Conservation (phyloP, 2,113 vertebrate genomes). For the Blennius ocellaris region DNA sequence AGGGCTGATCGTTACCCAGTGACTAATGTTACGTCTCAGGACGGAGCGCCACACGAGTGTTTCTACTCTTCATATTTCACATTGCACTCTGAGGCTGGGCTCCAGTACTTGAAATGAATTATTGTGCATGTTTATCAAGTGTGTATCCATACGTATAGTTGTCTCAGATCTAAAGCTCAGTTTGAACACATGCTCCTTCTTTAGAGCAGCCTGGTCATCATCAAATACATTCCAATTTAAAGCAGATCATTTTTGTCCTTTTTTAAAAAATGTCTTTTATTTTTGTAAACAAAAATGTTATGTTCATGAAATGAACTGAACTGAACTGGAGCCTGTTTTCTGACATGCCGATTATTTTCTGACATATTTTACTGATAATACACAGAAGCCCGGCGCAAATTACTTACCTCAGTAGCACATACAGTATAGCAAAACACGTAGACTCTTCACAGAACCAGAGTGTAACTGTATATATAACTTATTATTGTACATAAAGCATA, state of each 20-base stretch:
- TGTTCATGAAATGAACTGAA: conserved; percentile 42
- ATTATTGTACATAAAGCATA: conserved; percentile 86
- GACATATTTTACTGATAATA: conserved; percentile 40
- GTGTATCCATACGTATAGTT: conserved; percentile 20
- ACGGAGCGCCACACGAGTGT: conserved; percentile 25
- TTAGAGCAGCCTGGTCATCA: conserved; percentile 9
- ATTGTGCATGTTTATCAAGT: conserved; percentile 53
- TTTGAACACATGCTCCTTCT: not conserved
- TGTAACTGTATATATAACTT: conserved; percentile 87
- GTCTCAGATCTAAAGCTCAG: not conserved
- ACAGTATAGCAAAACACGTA: conserved; percentile 51
- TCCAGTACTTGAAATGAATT: conserved; percentile 66
- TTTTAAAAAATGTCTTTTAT: conserved; percentile 36
- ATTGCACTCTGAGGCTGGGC: conserved; percentile 69
- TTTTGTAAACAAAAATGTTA: conserved; percentile 44
- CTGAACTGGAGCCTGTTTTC: conserved; percentile 44
- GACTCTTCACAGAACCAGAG: conserved; percentile 60
- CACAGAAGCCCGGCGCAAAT: conserved; percentile 67
- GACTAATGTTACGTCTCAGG: conserved; percentile 39
- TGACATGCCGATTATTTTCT: conserved; percentile 31
- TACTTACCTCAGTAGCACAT: conserved; percentile 77
- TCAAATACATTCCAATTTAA: conserved; percentile 22
- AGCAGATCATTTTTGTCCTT: conserved; percentile 11
- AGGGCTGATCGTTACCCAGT: conserved; percentile 39
- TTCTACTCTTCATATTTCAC: conserved; percentile 20